Evolutionary conservation across 2,797 vertebrate genomes (phyloP), one percentile per base, ranked within the genome.

Genomic region (Hephaestus fuliginosus): DNA sequence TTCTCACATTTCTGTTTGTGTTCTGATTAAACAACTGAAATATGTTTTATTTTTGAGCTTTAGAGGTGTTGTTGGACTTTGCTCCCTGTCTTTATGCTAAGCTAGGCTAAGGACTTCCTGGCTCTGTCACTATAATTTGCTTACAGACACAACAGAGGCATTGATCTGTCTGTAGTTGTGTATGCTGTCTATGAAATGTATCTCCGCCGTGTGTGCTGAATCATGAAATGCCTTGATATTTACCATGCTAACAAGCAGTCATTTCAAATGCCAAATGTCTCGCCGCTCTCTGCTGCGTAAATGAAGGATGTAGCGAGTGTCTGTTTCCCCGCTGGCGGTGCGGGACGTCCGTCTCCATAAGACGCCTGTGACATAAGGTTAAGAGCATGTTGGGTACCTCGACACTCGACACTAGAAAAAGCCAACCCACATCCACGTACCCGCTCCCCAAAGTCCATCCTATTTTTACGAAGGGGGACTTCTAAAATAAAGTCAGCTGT

Each of bases 401-500:
- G 86, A 89, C 91, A 81, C 87, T 72, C n/a, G 60, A 55, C 18
- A 17, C 96, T 96, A 96, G 96, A 96, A 97, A 95, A 96, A 97
- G 93, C 69, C 58, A 72, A 61, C 64, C 86, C 86, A 80, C 93
- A 91, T 92, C 91, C 94, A 78, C 78, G 84, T 85, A 81, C 84
- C 86, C 86, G 69, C 80, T 79, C 80, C 57, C 73, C 56, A 5
- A 64, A 86, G 88, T 89, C 89, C 85, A 76, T 88, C 89, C 91
- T 89, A 75, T 90, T 91, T 92, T 91, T 90, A 83, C 67, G 46
- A 71, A 74, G 89, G 91, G 91, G 72, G 28, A 78, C 74, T 83
- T 92, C 95, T 96, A 96, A 97, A 96, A 96, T 96, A 97, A 97
- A 97, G 95, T 91, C 96, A 96, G 96, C 96, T 95, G 89, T 95